Conservation (phyloP, 1,140 invertebrate genomes). For the Andricus grossulariae region DNA sequence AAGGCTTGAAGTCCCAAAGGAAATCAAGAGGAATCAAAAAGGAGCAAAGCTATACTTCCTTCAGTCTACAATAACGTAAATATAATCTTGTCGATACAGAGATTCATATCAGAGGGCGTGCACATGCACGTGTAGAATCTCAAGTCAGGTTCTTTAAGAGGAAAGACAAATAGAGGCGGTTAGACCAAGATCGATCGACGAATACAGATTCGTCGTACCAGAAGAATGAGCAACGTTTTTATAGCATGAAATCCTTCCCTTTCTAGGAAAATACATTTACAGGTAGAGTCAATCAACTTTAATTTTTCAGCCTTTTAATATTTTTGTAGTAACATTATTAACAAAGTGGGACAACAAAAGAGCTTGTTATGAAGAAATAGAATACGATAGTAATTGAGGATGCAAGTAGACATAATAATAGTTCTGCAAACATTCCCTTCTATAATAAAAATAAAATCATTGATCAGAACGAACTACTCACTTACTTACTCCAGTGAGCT, state of each 20-base stretch:
- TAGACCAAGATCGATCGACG: constrained; percentile 1
- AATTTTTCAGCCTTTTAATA: too few species aligned
- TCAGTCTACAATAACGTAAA: constrained; percentile 1
- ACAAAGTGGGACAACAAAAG: too few species aligned
- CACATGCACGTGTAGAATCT: constrained; percentile 11
- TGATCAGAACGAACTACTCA: constrained; percentile 26
- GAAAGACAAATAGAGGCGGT: constrained; percentile 10
- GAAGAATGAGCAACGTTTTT: background rate
- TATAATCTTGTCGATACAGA: constrained; percentile 2
- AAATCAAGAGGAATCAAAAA: background rate
- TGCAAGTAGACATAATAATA: background rate
- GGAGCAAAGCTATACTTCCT: background rate
- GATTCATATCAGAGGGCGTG: constrained; percentile 7
- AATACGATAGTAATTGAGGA: background rate
- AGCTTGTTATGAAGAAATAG: too few species aligned
- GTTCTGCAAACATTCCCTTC: background rate
- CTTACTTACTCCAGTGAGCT: background rate
- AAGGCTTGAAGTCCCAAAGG: background rate
- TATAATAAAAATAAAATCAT: constrained; percentile 10
- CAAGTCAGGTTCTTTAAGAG: constrained; percentile 6
- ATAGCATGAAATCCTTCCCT: background rate
- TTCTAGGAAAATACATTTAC: background rate
- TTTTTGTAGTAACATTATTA: too few species aligned
- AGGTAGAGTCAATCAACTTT: background rate
- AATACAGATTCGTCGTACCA: constrained; percentile 4